Evolutionary conservation across 2,888 invertebrate species (phyloP), one percentile per base, ranked within the genome.

Genomic region (Ormyrus labotus): DNA sequence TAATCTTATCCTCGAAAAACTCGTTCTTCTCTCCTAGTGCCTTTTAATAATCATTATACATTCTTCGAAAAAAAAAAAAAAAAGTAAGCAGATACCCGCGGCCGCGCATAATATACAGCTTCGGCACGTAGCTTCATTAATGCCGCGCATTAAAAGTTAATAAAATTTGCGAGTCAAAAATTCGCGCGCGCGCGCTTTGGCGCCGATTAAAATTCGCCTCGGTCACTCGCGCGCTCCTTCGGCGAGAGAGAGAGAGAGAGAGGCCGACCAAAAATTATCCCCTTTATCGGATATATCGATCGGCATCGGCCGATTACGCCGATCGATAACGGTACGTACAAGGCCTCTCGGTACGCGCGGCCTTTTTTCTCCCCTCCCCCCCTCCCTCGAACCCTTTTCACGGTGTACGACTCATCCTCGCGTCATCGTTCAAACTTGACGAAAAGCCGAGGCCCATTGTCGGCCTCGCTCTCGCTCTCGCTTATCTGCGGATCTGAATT

Each of bases 401-500:
- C 53, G 60, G 45, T 53, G 64, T 11, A 9, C 70, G 75, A 75
- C 72, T 81, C 81, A 77, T 81, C 73, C 71, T 67, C 80, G 68
- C 81, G 68, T 81, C 81, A 77, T 81, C 81, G 72, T 57, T 11
- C 69, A 45, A 45, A 57, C 51, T 65, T 63, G 69, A 74, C 79
- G 73, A 74, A 70, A 74, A 53, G 45, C 19, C 45, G 34, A 10
- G 6, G n/a, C 19, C 11, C 60, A 34, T 63, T 58, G 67, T 57
- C 2, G 45, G 34, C 6, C 19, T 10, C 11, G 45, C 51, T 47
- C 19, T 34, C 7, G 34, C 61, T 19, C 34, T 11, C 11, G n/a
- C 34, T 61, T 51, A 13, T 48, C 19, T 19, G 61, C 11, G n/a
- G 47, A 55, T 58, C 19, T 9, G 47, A 9, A 19, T 19, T 19